Base-by-base conservation (phyloP, 1,140 invertebrate species). In the Eupeodes corollae region DNA sequence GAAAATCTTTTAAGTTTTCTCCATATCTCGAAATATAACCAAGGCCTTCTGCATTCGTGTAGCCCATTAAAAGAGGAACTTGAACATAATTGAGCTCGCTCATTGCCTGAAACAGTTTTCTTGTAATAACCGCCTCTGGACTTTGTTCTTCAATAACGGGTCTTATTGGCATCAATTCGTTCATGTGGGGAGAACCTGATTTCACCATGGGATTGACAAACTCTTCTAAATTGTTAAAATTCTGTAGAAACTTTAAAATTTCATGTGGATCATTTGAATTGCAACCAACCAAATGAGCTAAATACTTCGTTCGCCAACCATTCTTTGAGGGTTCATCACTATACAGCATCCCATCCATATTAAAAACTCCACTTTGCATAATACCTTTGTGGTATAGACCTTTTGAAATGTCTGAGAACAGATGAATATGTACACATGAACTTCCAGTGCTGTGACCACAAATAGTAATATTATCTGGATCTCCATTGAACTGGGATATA, bases 351-450 rank as follows among this genome's bases (percentile, higher is more conserved):
- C 1, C 55, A 60, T 60, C 61, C 63, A 14, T 61, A 61, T 42
- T 68, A 59, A 34, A 76, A 53, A 15, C 70, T 59, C 3, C 72
- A 73, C 1, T 78, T 78, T 40, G 77, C 18, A 73, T 59, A 32
- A 80, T 79, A 16, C 70, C 74, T 67, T 74, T 76, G 50, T 77
- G 73, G 43, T 78, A 79, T 26, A 78, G 58, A 18, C 75, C 76
- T 69, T 55, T 51, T 2, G 64, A 56, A 46, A 65, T 55, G 9
- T 57, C 53, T 0, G 58, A 63, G 16, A 51, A 47, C 49, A 61
- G 53, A 46, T 67, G 52, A n/a, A 52, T 47, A 30, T 61, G 54
- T 0, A 56, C 48, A 3, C 62, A 62, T 1, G 57, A 62, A 1
- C 50, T 56, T 0, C 69, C 69, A 1, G 68, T 66, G 47, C 69